Conservation (phyloP, 2,113 vertebrate species). For the Stigmatopora argus region DNA sequence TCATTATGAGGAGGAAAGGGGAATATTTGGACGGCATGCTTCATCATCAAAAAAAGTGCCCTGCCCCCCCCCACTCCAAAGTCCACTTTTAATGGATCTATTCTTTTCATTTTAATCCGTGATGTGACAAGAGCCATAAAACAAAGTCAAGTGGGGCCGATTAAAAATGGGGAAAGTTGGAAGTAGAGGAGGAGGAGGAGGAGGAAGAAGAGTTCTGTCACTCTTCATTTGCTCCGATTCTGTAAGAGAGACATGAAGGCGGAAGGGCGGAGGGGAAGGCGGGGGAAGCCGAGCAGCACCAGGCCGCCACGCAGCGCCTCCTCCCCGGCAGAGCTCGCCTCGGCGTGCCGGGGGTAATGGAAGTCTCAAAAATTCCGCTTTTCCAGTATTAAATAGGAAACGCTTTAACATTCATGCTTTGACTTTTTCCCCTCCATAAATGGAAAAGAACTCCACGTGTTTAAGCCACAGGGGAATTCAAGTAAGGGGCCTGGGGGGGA, state of each 20-base stretch:
- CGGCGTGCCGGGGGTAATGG: neutral
- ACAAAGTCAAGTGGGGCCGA: constrained; percentile 5
- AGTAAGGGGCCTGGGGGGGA: no score
- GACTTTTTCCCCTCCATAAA: neutral
- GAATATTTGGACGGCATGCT: neutral
- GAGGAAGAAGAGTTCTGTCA: constrained; percentile 66
- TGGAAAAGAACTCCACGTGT: neutral
- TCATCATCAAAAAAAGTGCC: neutral
- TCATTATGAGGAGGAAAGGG: neutral
- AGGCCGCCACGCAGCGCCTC: constrained; percentile 2
- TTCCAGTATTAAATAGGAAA: neutral
- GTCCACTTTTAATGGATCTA: neutral
- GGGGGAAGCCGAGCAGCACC: neutral
- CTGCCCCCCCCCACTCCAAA: neutral
- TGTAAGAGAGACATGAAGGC: constrained; percentile 9
- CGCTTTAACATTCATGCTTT: neutral
- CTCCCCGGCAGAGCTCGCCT: neutral
- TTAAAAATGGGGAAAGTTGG: constrained; percentile 4
- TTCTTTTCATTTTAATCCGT: constrained; percentile 4
- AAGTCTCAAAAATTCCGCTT: neutral
- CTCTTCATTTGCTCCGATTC: constrained; percentile 59
- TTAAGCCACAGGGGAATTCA: neutral
- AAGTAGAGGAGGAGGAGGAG: neutral
- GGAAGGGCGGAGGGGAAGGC: constrained; percentile 41
- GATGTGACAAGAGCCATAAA: constrained; percentile 5